These are phyloP conservation scores for Ceramica pisi DNA, from an alignment of 2,888 invertebrate species.

Conservation along the genomic window DNA sequence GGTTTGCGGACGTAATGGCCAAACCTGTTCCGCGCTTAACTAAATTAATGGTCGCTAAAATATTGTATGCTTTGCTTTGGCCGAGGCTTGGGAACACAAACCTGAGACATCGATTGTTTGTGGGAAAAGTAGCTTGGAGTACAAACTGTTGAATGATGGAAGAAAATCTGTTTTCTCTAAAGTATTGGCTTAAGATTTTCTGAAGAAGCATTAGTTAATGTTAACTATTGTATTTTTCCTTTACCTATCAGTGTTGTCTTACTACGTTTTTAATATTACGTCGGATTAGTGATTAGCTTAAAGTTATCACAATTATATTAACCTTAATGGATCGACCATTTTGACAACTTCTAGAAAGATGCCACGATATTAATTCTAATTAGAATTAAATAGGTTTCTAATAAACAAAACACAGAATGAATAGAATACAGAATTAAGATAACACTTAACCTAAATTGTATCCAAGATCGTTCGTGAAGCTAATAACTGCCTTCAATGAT, in stretches of 20 bases:
- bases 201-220: not conserved
- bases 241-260: not conserved
- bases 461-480: not conserved
- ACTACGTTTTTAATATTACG: too few species aligned
- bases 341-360: conserved; percentile 8
- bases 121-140: not conserved
- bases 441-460: not conserved
- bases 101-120: not conserved
- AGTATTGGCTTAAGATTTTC: not conserved
- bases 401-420: not conserved
- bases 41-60: conserved; percentile 34
- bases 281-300: not conserved
- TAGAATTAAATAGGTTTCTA: not conserved
- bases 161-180: not conserved
- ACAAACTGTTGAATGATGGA: too few species aligned
- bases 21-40: conserved; percentile 49
- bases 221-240: not conserved
- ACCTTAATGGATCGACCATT: not conserved
- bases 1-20: conserved; percentile 36
- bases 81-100: conserved; percentile 11
- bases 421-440: too few species aligned
- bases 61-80: conserved; percentile 26
- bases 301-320: not conserved
- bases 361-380: not conserved
- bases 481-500: conserved; percentile 7